Evolutionary conservation across 2,797 vertebrate species (phyloP).

Genomic region (Pseudochromis fuscus): DNA sequence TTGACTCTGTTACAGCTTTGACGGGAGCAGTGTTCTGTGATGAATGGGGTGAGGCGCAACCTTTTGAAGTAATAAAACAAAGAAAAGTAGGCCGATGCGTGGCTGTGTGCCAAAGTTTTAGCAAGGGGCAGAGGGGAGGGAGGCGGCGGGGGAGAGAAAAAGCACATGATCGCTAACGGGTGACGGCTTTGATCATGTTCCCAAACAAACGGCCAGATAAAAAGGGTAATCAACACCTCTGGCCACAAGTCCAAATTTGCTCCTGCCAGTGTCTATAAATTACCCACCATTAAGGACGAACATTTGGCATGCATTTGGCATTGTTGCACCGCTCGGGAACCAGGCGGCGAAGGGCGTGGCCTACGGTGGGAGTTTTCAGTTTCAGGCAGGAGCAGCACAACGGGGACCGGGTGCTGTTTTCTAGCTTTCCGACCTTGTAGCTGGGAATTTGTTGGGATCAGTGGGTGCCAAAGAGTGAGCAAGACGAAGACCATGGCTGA

Average conservation of each 20-base stretch:
- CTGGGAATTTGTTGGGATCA: conserved; percentile 65
- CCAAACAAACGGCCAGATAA: conserved; percentile 74
- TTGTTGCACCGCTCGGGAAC: conserved; percentile 38
- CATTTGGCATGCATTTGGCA: conserved; percentile 69
- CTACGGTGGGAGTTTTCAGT: conserved; percentile 20
- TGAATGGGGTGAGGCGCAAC: conserved; percentile 67
- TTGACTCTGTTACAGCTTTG: conserved; percentile 70
- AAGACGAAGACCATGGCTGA: conserved; percentile 62
- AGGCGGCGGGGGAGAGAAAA: conserved; percentile 23
- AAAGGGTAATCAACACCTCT: conserved; percentile 76
- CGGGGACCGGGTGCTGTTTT: conserved; percentile 18
- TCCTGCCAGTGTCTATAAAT: conserved; percentile 69
- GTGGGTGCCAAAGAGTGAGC: conserved; percentile 62
- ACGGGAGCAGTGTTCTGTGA: conserved; percentile 63
- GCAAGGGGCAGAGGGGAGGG: conserved; percentile 29
- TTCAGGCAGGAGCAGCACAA: conserved; percentile 30
- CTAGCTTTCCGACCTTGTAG: conserved; percentile 36
- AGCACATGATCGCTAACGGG: conserved; percentile 68
- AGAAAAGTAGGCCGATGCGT: conserved; percentile 59
- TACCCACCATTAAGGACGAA: conserved; percentile 62
- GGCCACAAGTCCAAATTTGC: conserved; percentile 69
- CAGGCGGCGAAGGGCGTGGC: conserved; percentile 41
- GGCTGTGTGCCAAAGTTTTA: conserved; percentile 62
- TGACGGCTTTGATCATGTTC: conserved; percentile 73
- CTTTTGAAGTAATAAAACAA: conserved; percentile 82